Evolutionary conservation across 2,888 invertebrate genomes (phyloP).

Genomic region (Nezara viridula): DNA sequence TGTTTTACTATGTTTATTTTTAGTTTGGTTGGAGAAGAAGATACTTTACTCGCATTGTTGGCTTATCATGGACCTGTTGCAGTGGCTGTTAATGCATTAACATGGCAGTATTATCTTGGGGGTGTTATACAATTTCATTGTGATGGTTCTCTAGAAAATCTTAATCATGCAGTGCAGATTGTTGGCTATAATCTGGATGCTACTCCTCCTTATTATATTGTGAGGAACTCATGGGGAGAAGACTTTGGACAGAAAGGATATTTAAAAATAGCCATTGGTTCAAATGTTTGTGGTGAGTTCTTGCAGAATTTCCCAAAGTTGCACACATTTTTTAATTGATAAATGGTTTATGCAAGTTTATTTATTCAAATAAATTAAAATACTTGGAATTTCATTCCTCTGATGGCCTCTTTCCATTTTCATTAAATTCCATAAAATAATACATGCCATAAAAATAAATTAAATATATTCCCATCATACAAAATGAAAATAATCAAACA

Average conservation of each 20-base stretch:
- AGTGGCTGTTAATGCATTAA: conserved; percentile 85
- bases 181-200: conserved; percentile 85
- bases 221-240: conserved; percentile 87
- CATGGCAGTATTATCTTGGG: conserved; percentile 89
- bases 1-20: conserved; percentile 62
- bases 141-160: conserved; percentile 72
- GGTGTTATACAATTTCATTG: conserved; percentile 88
- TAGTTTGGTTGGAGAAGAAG: conserved; percentile 78
- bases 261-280: conserved; percentile 80
- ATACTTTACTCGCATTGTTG: conserved; percentile 74
- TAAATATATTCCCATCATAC: no score
- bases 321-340: conserved; percentile 1
- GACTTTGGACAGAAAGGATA: conserved; percentile 84
- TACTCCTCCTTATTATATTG: conserved; percentile 83
- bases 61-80: conserved; percentile 83
- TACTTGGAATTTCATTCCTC: no score
- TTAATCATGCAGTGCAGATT: conserved; percentile 88
- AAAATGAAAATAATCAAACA: no score
- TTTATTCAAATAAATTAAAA: not conserved
- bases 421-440: no score
- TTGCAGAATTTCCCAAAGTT: not conserved
- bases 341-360: not conserved
- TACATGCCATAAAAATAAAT: no score
- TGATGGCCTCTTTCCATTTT: no score
- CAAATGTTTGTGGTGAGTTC: conserved; percentile 80